Conservation (phyloP, 2,113 vertebrate species). For the Butorides virescens region DNA sequence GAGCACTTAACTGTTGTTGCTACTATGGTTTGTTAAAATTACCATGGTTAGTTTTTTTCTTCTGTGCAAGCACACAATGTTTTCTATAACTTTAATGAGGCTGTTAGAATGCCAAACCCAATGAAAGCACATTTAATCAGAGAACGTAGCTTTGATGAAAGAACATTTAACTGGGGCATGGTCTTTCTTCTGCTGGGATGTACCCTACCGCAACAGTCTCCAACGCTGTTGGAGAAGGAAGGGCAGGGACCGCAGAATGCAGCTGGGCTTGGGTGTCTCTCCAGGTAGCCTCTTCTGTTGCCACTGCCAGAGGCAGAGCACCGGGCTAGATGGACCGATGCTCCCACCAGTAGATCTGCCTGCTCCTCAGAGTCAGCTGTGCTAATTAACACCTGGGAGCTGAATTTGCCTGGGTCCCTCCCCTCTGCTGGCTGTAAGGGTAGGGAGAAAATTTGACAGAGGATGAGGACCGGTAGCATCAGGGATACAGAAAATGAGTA, state of each 20-base stretch:
- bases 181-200: background rate
- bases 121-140: background rate
- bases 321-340: fast-evolving
- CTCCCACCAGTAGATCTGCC: background rate
- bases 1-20: background rate
- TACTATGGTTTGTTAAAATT: background rate
- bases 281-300: background rate
- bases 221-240: background rate
- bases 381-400: background rate
- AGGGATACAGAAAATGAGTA: background rate
- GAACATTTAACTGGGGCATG: background rate
- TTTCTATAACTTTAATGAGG: background rate
- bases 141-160: background rate
- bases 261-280: fast-evolving
- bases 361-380: background rate
- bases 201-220: background rate
- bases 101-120: background rate
- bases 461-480: background rate
- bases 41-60: no score
- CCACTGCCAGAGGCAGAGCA: background rate
- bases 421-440: background rate
- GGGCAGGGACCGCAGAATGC: background rate
- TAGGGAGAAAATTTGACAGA: background rate
- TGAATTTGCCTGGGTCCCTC: background rate
- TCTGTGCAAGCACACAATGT: background rate